These are phyloP conservation scores for Colius striatus DNA, from an alignment of 2,113 vertebrate genomes.

Conservation along the genomic window DNA sequence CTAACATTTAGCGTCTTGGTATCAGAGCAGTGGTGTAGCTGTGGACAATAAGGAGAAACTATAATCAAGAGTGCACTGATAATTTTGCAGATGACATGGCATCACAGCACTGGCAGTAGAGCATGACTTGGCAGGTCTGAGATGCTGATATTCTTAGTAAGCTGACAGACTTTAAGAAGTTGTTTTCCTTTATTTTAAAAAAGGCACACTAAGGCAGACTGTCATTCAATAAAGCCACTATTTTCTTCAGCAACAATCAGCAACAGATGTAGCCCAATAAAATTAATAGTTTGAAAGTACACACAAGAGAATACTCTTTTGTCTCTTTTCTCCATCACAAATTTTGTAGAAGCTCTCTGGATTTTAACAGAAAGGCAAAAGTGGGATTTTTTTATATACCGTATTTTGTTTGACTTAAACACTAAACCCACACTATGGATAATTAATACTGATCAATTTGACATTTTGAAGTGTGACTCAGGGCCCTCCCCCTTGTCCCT, in stretches of 20 bases:
- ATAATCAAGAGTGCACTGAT: background rate
- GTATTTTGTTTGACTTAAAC: background rate
- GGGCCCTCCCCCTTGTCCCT: background rate
- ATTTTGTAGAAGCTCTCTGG: conserved; percentile 63
- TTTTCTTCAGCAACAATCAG: conserved; percentile 68
- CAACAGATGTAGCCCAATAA: conserved; percentile 72
- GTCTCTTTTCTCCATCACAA: conserved; percentile 59
- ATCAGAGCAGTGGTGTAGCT: background rate
- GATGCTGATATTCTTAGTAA: background rate
- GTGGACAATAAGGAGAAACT: background rate
- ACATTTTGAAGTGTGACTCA: background rate
- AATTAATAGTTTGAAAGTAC: conserved; percentile 68
- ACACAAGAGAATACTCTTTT: conserved; percentile 66
- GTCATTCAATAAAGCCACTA: conserved; percentile 51
- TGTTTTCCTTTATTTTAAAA: background rate
- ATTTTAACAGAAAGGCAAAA: conserved; percentile 57
- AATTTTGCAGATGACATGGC: background rate
- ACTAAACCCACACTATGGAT: background rate
- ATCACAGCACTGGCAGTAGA: background rate
- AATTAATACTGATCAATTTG: conserved; percentile 11
- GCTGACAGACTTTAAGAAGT: background rate
- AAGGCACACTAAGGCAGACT: conserved; percentile 43
- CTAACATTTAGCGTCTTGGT: background rate
- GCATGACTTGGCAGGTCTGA: background rate
- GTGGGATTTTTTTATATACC: background rate